Evolutionary conservation across 2,113 vertebrate genomes (phyloP).

Genomic region (Megaceryle maxima): DNA sequence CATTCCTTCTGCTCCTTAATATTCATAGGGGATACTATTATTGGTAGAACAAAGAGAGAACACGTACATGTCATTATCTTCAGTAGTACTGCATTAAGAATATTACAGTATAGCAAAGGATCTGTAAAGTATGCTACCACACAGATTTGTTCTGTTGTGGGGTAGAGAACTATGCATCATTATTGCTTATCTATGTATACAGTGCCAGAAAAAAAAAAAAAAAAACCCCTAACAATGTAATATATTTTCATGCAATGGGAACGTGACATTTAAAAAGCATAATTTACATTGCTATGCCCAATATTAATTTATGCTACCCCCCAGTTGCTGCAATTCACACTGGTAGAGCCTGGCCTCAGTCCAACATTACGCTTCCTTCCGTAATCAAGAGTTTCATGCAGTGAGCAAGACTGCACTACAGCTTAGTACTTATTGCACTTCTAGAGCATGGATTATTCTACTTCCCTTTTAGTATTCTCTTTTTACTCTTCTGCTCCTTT

Average conservation of each 20-base stretch:
- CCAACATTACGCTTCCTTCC: not conserved
- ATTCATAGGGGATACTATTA: not conserved
- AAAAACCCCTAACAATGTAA: not conserved
- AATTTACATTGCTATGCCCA: not conserved
- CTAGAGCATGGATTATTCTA: not conserved
- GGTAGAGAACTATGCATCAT: not conserved
- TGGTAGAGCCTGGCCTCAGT: not conserved
- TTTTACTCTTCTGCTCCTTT: not conserved
- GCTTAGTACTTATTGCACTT: not conserved
- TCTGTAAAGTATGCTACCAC: not conserved
- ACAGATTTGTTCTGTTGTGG: not conserved
- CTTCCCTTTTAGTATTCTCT: not conserved
- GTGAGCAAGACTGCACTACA: not conserved
- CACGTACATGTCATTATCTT: not conserved
- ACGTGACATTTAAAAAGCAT: not conserved
- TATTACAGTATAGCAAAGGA: not conserved
- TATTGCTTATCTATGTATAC: not conserved
- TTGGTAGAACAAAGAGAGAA: conserved; percentile 5
- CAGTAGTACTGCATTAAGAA: not conserved
- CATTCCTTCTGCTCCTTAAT: not conserved
- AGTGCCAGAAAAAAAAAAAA: not conserved
- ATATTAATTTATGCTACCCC: not conserved
- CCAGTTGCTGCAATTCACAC: not conserved
- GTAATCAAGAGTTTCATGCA: not conserved
- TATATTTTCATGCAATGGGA: not conserved